phyloP scores from a whole-genome alignment of 2,888 invertebrate genomes.

The Nineta flava region DNA sequence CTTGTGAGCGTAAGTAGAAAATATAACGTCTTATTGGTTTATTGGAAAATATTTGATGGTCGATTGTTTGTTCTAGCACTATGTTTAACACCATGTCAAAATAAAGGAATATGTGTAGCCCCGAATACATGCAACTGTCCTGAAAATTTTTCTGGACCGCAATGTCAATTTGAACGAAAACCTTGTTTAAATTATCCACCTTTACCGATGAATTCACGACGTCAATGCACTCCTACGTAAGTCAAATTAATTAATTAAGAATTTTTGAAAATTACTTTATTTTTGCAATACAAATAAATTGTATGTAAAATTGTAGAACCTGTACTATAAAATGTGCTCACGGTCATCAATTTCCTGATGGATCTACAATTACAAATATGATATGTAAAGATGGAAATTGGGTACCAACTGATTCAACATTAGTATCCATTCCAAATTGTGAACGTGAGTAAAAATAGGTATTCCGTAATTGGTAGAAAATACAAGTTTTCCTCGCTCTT shows the following conservation, averaged over 20 bases:
- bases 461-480: too few relatives aligned
- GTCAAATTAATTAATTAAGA: slow-evolving; percentile 21
- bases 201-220: slow-evolving; percentile 45
- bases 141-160: slow-evolving; percentile 50
- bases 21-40: too few relatives aligned
- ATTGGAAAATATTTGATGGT: too few relatives aligned
- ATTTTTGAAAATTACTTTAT: too few relatives aligned
- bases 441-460: slow-evolving; percentile 41
- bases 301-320: slow-evolving; percentile 26
- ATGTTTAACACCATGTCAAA: slow-evolving; percentile 59
- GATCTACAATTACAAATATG: slow-evolving; percentile 48
- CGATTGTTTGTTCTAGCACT: slow-evolving; percentile 37
- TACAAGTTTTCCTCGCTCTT: too few relatives aligned
- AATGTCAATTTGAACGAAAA: slow-evolving; percentile 58
- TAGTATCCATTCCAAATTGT: slow-evolving; percentile 52
- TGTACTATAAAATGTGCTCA: slow-evolving; percentile 50
- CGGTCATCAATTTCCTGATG: slow-evolving; percentile 57
- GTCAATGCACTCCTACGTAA: slow-evolving; percentile 48
- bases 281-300: not conserved
- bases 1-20: slow-evolving; percentile 42
- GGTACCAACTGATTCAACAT: slow-evolving; percentile 46
- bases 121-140: slow-evolving; percentile 65
- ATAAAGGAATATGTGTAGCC: slow-evolving; percentile 63
- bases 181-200: slow-evolving; percentile 52
- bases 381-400: slow-evolving; percentile 54